Conservation (phyloP, 1,140 invertebrate species). For the Caerostris extrusa region DNA sequence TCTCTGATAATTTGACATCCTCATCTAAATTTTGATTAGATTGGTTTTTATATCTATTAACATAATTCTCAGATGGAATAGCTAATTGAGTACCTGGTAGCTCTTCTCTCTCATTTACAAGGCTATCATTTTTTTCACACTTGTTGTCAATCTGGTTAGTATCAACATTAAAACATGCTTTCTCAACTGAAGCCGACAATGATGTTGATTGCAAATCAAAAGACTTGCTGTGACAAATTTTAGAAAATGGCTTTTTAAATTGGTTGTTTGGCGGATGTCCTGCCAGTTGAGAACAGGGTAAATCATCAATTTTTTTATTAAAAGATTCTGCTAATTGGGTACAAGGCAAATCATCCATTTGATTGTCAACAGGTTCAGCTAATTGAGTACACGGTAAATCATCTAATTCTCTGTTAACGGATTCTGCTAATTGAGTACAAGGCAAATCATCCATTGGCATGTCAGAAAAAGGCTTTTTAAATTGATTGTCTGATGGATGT, state of each 20-base stretch:
- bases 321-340: not conserved
- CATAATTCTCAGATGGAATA: not conserved
- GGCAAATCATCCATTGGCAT: not conserved
- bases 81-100: not conserved
- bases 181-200: too few species aligned
- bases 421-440: conserved; percentile 2
- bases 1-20: not conserved
- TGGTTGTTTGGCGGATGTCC: not conserved
- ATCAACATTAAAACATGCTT: too few species aligned
- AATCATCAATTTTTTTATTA: not conserved
- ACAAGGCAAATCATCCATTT: not conserved
- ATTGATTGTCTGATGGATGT: not conserved
- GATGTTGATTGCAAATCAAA: too few species aligned
- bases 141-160: too few species aligned
- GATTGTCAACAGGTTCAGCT: not conserved
- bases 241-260: too few species aligned
- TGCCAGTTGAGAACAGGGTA: not conserved
- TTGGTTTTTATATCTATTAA: not conserved
- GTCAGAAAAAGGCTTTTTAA: not conserved
- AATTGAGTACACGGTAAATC: conserved; percentile 32
- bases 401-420: not conserved
- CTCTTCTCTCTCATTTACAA: not conserved
- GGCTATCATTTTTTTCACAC: too few species aligned
- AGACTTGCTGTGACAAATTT: too few species aligned
- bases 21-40: not conserved